Conservation (phyloP, 1,140 invertebrate species). For the Tenebrio molitor region DNA sequence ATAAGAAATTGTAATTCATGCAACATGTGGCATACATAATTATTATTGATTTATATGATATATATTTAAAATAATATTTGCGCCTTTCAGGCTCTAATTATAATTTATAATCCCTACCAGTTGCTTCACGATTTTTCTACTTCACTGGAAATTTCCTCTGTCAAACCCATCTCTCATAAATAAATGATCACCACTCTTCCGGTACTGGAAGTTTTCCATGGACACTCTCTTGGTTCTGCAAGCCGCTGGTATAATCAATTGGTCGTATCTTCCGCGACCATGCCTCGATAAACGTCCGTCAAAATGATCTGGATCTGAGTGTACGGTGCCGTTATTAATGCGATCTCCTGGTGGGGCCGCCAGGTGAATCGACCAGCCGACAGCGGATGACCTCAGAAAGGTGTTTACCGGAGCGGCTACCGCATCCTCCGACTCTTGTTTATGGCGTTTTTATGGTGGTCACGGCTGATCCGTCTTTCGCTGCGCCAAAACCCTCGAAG, state of each 20-base stretch:
- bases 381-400: slow-evolving; percentile 33
- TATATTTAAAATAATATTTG: no score
- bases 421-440: slow-evolving; percentile 31
- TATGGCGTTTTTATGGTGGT: slow-evolving; percentile 24
- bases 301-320: slow-evolving; percentile 38
- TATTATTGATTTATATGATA: no score
- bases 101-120: no score
- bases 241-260: slow-evolving; percentile 25
- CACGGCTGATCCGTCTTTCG: slow-evolving; percentile 1
- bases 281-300: slow-evolving; percentile 31
- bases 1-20: no score
- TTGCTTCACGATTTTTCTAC: no score
- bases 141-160: no score
- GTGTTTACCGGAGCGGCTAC: slow-evolving; percentile 30
- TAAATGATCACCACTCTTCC: no score
- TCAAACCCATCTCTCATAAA: no score
- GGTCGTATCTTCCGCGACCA: slow-evolving; percentile 9
- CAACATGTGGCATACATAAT: no score
- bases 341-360: slow-evolving; percentile 19
- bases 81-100: no score
- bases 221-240: not conserved
- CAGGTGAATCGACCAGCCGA: slow-evolving; percentile 17
- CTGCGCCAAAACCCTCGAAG: not conserved
- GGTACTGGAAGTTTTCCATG: no score
- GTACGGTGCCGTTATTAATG: slow-evolving; percentile 27